These are phyloP conservation scores for Casuarius casuarius DNA, from an alignment of 2,113 vertebrate genomes.

Conservation along the genomic window DNA sequence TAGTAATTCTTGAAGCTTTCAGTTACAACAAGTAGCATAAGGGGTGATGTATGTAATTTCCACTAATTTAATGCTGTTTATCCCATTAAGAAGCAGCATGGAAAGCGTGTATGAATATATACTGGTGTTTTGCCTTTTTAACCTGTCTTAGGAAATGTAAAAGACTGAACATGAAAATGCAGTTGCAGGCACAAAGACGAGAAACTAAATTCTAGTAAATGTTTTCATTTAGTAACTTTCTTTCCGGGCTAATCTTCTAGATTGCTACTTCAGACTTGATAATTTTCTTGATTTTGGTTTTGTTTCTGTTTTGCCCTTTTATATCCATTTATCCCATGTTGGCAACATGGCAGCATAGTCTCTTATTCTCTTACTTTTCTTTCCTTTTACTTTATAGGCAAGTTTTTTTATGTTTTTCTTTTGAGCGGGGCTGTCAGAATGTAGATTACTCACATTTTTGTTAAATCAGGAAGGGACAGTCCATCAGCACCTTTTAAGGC, in stretches of 20 bases:
- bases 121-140: neutral
- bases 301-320: neutral
- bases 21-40: neutral
- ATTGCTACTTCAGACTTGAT: neutral
- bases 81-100: neutral
- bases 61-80: neutral
- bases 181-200: neutral
- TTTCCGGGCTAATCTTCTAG: neutral
- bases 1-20: neutral
- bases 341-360: neutral
- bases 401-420: neutral
- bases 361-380: neutral
- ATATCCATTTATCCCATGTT: neutral
- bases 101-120: neutral
- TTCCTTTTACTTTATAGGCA: neutral
- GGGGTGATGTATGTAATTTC: neutral
- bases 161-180: neutral
- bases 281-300: neutral
- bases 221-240: neutral
- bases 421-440: neutral
- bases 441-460: neutral
- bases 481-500: neutral
- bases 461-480: neutral
- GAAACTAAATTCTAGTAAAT: neutral
- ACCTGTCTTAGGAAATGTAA: neutral